These are phyloP conservation scores for Ictalurus furcatus DNA, from an alignment of 2,113 vertebrate species.

Conservation along the genomic window DNA sequence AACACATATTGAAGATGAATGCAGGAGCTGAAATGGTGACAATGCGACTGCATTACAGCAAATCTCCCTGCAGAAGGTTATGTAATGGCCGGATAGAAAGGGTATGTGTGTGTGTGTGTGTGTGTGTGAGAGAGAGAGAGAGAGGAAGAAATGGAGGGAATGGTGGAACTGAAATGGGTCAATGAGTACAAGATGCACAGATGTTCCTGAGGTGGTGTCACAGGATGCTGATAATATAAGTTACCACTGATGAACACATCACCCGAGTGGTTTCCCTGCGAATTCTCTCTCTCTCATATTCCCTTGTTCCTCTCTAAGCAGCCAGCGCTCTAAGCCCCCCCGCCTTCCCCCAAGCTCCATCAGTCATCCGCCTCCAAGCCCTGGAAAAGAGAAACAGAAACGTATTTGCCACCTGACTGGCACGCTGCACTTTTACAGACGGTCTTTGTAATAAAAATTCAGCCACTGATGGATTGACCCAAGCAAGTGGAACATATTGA, in stretches of 20 bases:
- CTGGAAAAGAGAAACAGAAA: constrained; percentile 52
- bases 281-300: constrained; percentile 19
- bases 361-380: constrained; percentile 57
- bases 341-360: constrained; percentile 45
- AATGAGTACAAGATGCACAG: constrained; percentile 62
- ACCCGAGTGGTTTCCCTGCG: constrained; percentile 38
- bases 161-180: constrained; percentile 52
- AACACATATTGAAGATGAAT: constrained; percentile 7
- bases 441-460: constrained; percentile 58
- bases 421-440: constrained; percentile 59
- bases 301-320: constrained; percentile 38
- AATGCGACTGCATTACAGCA: constrained; percentile 5
- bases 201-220: constrained; percentile 59
- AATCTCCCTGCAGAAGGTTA: constrained; percentile 45
- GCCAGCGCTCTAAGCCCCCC: neutral
- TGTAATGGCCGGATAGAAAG: constrained; percentile 26
- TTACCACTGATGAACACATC: constrained; percentile 60
- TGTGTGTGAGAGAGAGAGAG: neutral
- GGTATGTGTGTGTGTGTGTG: constrained; percentile 32
- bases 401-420: constrained; percentile 61
- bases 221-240: constrained; percentile 62
- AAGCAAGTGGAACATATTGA: constrained; percentile 24
- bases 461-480: constrained; percentile 48
- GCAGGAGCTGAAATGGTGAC: constrained; percentile 7
- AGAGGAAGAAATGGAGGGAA: neutral